These are phyloP conservation scores for Choristoneura rosaceana DNA, from an alignment of 2,888 invertebrate genomes.

Conservation along the genomic window DNA sequence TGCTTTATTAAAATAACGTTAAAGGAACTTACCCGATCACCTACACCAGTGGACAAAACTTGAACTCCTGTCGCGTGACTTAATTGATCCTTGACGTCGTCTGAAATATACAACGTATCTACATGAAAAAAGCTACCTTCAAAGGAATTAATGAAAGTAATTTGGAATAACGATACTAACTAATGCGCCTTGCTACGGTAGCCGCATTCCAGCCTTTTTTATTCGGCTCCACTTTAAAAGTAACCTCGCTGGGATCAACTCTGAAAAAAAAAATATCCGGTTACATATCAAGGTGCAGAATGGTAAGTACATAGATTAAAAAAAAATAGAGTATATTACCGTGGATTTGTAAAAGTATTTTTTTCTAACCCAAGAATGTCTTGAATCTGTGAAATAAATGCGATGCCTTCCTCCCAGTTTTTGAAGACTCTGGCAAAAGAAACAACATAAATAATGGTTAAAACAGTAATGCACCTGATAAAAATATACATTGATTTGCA, in stretches of 20 bases:
- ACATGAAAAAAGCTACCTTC: not conserved
- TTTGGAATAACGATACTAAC: constrained; percentile 69
- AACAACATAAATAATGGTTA: not conserved
- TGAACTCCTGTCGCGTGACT: constrained; percentile 88
- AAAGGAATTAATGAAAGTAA: not conserved
- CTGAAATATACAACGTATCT: constrained; percentile 61
- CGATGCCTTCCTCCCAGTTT: constrained; percentile 90
- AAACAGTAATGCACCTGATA: constrained; percentile 18
- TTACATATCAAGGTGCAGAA: not conserved
- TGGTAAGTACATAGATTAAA: not conserved
- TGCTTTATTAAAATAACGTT: not conserved
- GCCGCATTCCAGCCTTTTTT: constrained; percentile 87
- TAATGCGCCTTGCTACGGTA: constrained; percentile 87
- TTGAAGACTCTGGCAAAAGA: constrained; percentile 65
- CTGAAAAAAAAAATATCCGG: constrained; percentile 74
- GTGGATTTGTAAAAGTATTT: constrained; percentile 86
- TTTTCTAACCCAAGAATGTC: constrained; percentile 88
- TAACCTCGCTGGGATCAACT: constrained; percentile 91
- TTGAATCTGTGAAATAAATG: constrained; percentile 89
- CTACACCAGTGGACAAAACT: constrained; percentile 90
- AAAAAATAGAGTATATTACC: constrained; percentile 69
- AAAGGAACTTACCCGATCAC: constrained; percentile 88
- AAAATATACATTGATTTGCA: not conserved
- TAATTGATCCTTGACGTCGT: constrained; percentile 88
- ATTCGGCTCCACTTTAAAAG: constrained; percentile 90